phyloP scores from a whole-genome alignment of 92 coral and sea anemone genomes.

The Chrysogorgia sp. region DNA sequence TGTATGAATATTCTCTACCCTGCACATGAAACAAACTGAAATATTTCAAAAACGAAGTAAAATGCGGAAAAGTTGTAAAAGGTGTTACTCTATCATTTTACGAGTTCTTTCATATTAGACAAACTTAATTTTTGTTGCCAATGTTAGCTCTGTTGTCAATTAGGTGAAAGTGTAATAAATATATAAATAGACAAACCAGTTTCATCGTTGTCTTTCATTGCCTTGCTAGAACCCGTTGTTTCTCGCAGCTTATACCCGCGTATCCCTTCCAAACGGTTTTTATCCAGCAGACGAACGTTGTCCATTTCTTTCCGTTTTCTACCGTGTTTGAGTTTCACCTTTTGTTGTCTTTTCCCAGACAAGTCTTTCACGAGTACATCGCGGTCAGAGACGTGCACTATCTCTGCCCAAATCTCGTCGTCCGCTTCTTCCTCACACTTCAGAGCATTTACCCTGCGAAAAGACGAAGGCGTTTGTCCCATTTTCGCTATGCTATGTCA shows the following conservation, averaged over 20 bases:
- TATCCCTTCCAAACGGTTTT: constrained; percentile 13
- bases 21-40: no score
- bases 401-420: constrained; percentile 3
- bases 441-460: not conserved
- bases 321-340: not conserved
- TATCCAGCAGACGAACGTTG: constrained; percentile 19
- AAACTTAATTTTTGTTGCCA: no score
- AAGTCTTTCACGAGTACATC: constrained; percentile 19
- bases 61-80: no score
- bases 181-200: no score
- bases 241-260: not conserved
- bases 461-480: not conserved
- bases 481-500: not conserved
- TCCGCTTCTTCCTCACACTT: not conserved
- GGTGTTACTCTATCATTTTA: no score
- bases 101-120: no score
- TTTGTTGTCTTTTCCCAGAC: not conserved
- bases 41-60: no score
- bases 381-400: constrained; percentile 32
- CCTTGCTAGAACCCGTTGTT: not conserved
- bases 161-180: no score
- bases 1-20: no score
- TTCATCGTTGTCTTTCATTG: not conserved
- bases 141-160: no score
- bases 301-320: not conserved